Evolutionary conservation across 2,888 invertebrate species (phyloP), one percentile per base, ranked within the genome.

Genomic region (Caradrina kadenii): DNA sequence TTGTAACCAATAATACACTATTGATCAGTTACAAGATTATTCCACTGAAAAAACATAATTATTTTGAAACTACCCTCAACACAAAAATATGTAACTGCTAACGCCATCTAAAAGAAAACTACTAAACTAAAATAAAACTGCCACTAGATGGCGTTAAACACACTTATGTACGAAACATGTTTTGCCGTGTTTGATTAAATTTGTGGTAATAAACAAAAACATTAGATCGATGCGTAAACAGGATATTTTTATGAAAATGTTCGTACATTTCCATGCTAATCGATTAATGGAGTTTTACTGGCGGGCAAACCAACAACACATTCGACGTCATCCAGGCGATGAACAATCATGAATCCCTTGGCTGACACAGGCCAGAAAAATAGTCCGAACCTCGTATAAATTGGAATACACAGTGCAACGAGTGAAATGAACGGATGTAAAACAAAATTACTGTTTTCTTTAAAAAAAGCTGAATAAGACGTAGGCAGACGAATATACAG

Each of bases 81-180:
- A 21, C 11, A 49, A 39, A 39, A 48, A 55, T 63, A 63, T 48
- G 62, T 53, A 58, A 63, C 62, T 60, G 19, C 58, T 63, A 79
- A 63, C 67, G 83, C 76, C 86, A 86, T 83, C 87, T 84, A 79
- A 55, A 26, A 45, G 8, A 19, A 17, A 70, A 45, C 6, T 50
- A 17, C 0, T 13, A 6, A 59, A 50, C 7, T 58, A 67, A 49
- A 50, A 8, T 2, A 26, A 26, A 26, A 15, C 0, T 7, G 17
- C 13, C 19, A 49, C 26, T 58, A 77, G 83, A 72, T 78, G 81
- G 78, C 69, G 64, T 11, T 71, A 13, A 21, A 35, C 13, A n/a
- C 11, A 52, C 2, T 10, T 52, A 2, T 10, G 6, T n/a, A 26
- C 11, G 15, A 55, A 19, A 63, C 49, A 45, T 55, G 22, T 55